Conservation (phyloP, 2,888 invertebrate genomes). For the Himalopsyche kuldschensis region DNA sequence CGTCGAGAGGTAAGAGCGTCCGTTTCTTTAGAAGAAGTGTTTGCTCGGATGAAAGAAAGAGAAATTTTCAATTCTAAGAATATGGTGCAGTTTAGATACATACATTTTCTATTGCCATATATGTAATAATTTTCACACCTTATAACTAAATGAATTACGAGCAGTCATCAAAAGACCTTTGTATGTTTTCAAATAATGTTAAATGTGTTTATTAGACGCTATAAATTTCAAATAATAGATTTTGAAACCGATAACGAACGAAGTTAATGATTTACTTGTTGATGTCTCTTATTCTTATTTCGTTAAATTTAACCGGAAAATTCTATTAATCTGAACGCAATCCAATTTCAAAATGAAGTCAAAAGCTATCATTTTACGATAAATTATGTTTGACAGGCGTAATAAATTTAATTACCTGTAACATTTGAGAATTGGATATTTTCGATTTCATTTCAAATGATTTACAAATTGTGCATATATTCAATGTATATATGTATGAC, state of each 20-base stretch:
- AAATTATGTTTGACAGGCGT: too few relatives aligned
- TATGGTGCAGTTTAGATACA: not conserved
- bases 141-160: not conserved
- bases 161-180: not conserved
- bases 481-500: too few relatives aligned
- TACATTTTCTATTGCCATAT: not conserved
- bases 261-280: not conserved
- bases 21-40: slow-evolving; percentile 7
- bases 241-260: not conserved
- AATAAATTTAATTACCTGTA: too few relatives aligned
- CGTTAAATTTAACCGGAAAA: too few relatives aligned
- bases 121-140: not conserved
- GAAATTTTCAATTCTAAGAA: not conserved
- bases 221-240: not conserved
- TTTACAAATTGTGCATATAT: too few relatives aligned
- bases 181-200: not conserved
- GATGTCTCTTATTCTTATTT: too few relatives aligned
- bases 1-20: slow-evolving; percentile 3
- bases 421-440: too few relatives aligned
- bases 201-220: not conserved
- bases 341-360: too few relatives aligned
- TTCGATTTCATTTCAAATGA: too few relatives aligned
- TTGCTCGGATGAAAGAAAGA: slow-evolving; percentile 9
- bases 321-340: too few relatives aligned
- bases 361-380: too few relatives aligned